These are phyloP conservation scores for Tetanocera ferruginea DNA, from an alignment of 2,888 invertebrate genomes.

Conservation along the genomic window DNA sequence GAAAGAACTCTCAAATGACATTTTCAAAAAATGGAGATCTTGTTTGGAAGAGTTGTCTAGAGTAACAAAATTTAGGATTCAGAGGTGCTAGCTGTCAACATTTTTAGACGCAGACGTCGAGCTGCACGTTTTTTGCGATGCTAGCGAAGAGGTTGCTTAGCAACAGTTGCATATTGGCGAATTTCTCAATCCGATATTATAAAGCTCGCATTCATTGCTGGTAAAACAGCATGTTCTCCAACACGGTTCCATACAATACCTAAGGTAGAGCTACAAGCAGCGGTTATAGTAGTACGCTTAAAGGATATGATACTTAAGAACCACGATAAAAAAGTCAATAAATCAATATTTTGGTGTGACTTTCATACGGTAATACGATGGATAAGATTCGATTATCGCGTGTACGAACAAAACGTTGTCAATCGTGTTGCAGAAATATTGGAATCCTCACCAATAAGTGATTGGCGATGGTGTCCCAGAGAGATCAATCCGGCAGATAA, in stretches of 20 bases:
- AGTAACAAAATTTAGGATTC: not conserved
- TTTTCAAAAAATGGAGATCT: not conserved
- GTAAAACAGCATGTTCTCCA: not conserved
- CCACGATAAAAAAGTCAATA: not conserved
- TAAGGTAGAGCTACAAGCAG: not conserved
- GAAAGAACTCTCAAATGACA: not conserved
- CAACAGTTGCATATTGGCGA: not conserved
- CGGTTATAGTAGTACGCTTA: not conserved
- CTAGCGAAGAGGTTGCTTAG: not conserved
- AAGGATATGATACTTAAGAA: not conserved
- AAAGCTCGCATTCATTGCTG: not conserved
- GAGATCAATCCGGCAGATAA: slow-evolving; percentile 8
- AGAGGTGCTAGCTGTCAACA: too few species aligned
- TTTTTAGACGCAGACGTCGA: too few species aligned
- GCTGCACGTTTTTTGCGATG: not conserved
- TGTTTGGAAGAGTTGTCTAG: not conserved
- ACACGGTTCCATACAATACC: not conserved
- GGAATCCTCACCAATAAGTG: not conserved
- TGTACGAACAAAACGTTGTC: not conserved
- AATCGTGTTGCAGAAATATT: slow-evolving; percentile 4
- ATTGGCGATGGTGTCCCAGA: not conserved
- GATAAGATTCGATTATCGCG: not conserved
- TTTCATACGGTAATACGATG: not conserved
- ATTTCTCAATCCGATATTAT: not conserved
- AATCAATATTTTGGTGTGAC: not conserved